Conservation (phyloP, 2,888 invertebrate genomes). For the Alviniconcha strummeri region DNA sequence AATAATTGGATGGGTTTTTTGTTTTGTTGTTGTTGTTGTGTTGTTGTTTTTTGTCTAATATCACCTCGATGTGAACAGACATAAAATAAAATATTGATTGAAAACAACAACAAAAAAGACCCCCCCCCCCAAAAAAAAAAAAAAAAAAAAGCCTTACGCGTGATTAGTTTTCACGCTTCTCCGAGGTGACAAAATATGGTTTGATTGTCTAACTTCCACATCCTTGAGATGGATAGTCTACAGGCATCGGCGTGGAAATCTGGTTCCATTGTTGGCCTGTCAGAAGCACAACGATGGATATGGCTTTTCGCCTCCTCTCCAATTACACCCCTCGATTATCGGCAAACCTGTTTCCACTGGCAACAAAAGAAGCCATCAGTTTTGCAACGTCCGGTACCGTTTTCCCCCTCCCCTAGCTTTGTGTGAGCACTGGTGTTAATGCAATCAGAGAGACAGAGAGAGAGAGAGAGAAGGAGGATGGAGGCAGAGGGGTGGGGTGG, state of each 20-base stretch:
- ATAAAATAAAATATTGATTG: too few species aligned
- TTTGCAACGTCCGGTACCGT: constrained; percentile 10
- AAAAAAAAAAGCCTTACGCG: too few species aligned
- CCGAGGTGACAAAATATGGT: neutral
- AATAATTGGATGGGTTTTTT: too few species aligned
- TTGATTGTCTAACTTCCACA: constrained; percentile 8
- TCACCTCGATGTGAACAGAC: too few species aligned
- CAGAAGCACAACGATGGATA: constrained; percentile 13
- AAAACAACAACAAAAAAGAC: too few species aligned
- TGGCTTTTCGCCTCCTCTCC: constrained; percentile 23
- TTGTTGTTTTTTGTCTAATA: too few species aligned
- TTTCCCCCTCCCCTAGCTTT: neutral
- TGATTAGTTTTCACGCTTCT: too few species aligned
- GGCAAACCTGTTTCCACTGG: neutral
- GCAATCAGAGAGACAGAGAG: constrained; percentile 20
- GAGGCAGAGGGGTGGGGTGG: too few species aligned
- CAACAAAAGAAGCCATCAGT: constrained; percentile 23
- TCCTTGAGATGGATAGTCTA: neutral
- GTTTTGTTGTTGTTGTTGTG: too few species aligned
- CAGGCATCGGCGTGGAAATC: constrained; percentile 3
- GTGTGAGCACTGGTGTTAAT: neutral
- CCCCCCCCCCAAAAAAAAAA: too few species aligned
- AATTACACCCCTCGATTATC: constrained; percentile 12
- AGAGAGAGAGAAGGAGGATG: too few species aligned
- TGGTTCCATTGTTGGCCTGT: constrained; percentile 8